These are phyloP conservation scores for Ectemnius lituratus DNA, from an alignment of 2,888 invertebrate genomes.

Conservation along the genomic window DNA sequence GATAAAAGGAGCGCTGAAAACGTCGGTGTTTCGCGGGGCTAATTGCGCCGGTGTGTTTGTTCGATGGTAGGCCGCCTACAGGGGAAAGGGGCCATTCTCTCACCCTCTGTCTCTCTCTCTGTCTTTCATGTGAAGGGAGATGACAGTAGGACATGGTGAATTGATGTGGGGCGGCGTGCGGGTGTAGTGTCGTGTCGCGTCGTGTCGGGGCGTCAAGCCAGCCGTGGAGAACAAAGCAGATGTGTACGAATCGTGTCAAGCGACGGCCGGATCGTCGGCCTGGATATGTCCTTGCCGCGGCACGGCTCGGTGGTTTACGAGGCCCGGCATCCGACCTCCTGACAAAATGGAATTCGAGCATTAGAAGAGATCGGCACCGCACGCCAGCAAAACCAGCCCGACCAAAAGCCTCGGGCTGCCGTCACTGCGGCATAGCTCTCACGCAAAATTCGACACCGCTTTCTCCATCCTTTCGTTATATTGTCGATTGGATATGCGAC, in stretches of 20 bases:
- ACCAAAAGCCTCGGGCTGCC: constrained; percentile 2
- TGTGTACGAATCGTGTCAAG: constrained; percentile 23
- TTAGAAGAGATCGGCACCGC: constrained; percentile 38
- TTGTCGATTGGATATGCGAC: too few species aligned
- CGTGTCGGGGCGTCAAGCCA: background rate
- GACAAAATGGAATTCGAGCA: constrained; percentile 61
- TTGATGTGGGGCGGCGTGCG: constrained; percentile 4
- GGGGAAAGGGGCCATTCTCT: background rate
- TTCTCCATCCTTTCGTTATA: background rate
- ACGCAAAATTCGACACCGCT: background rate
- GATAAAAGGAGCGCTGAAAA: background rate
- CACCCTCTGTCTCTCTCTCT: too few species aligned
- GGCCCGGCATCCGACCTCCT: constrained; percentile 33
- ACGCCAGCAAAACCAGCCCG: constrained; percentile 33
- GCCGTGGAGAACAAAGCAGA: constrained; percentile 20
- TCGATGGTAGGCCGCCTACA: background rate
- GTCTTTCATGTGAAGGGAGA: background rate
- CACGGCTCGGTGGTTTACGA: constrained; percentile 51
- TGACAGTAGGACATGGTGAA: constrained; percentile 13
- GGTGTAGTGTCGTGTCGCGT: background rate
- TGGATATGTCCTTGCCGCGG: constrained; percentile 34
- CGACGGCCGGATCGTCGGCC: constrained; percentile 13
- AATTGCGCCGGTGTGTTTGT: constrained; percentile 18
- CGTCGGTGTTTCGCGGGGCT: constrained; percentile 11
- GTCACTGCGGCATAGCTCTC: constrained; percentile 25